A percentile compares a stretch with the other conserved stretches of the same genome.
phyloP scores from a whole-genome alignment of 2,797 vertebrate genomes.

The Bradypus variegatus region DNA sequence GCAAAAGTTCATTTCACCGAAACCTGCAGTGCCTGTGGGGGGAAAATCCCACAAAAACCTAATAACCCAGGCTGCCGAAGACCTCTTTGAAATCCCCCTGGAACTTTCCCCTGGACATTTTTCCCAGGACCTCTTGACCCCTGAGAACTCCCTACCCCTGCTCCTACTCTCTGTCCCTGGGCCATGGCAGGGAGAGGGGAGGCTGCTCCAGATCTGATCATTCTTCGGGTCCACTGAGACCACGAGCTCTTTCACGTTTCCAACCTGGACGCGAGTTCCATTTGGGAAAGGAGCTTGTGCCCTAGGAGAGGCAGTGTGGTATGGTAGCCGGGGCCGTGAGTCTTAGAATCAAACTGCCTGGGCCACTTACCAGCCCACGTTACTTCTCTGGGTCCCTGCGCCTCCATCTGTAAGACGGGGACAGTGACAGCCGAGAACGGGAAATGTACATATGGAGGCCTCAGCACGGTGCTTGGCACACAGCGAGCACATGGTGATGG shows the following conservation, averaged over 20 bases:
- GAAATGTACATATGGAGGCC: too few species aligned
- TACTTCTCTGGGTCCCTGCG: neutral
- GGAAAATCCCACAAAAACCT: too few species aligned
- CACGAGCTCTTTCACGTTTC: neutral
- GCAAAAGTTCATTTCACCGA: too few species aligned
- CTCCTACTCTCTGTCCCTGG: neutral
- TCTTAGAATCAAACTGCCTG: too few species aligned
- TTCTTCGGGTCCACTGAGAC: neutral
- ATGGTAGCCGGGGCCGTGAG: neutral
- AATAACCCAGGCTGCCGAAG: too few species aligned
- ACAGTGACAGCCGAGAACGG: neutral
- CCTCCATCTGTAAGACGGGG: neutral
- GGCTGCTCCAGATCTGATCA: neutral
- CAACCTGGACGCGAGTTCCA: neutral
- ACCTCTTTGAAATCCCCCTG: neutral
- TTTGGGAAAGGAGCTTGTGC: neutral
- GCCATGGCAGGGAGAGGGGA: neutral
- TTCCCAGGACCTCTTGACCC: neutral
- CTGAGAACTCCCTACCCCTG: neutral
- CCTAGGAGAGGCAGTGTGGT: neutral
- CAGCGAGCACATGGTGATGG: neutral
- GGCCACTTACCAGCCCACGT: neutral
- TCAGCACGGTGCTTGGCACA: neutral
- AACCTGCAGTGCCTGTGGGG: too few species aligned
- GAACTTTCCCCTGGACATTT: neutral